phyloP scores from a whole-genome alignment of 2,888 invertebrate species.

The Phaonia tiefii region DNA sequence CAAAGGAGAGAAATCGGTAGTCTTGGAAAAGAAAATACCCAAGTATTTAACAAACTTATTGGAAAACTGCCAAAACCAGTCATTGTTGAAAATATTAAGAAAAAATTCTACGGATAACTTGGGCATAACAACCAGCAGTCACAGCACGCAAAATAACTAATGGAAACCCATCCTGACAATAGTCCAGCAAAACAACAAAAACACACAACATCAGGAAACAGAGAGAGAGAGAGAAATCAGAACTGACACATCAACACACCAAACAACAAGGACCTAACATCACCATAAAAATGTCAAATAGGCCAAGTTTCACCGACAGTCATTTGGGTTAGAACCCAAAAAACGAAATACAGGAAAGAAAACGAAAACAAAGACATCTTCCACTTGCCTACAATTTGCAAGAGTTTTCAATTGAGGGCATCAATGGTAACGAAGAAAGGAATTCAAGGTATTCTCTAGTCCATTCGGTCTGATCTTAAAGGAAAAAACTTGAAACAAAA shows the following conservation, averaged over 20 bases:
- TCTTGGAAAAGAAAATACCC: constrained; percentile 9
- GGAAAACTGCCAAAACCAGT: constrained; percentile 49
- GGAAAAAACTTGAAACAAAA: constrained; percentile 28
- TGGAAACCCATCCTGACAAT: no score
- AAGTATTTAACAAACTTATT: constrained; percentile 33
- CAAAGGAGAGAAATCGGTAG: background rate
- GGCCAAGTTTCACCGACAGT: constrained; percentile 10
- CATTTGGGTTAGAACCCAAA: background rate
- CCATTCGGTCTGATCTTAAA: background rate
- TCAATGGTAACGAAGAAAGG: background rate
- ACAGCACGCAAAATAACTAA: no score
- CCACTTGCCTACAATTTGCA: background rate
- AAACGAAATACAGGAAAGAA: no score
- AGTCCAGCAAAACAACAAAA: no score
- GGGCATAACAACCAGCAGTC: background rate
- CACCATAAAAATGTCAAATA: constrained; percentile 25
- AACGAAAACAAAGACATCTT: constrained; percentile 2
- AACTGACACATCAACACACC: background rate
- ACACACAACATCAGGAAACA: background rate
- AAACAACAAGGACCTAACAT: constrained; percentile 1
- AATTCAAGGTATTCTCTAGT: background rate
- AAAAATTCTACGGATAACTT: constrained; percentile 33
- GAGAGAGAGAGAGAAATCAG: no score
- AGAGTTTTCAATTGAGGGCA: background rate
- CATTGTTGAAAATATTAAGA: constrained; percentile 40